These are phyloP conservation scores for Actenoides hombroni DNA, from an alignment of 2,113 vertebrate species.

Conservation along the genomic window DNA sequence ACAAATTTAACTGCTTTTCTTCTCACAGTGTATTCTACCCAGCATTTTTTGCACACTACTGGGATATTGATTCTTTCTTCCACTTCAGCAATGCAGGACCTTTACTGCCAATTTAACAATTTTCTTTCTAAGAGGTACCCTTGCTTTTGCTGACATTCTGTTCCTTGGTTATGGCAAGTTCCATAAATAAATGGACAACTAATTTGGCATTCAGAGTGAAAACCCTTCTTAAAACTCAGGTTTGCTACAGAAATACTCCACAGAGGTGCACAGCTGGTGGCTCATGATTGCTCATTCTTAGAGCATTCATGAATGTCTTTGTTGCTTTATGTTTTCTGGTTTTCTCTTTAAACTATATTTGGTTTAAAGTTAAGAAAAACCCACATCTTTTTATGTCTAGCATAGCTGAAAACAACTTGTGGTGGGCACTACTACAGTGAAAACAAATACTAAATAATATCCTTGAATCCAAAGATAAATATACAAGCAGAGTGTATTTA, in stretches of 20 bases:
- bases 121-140: background rate
- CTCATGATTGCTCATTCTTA: background rate
- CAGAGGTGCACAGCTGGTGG: background rate
- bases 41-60: background rate
- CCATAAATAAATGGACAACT: background rate
- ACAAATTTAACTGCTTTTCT: background rate
- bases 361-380: background rate
- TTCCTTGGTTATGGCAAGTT: background rate
- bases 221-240: background rate
- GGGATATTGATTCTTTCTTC: background rate
- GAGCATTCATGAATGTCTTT: background rate
- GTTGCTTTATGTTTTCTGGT: background rate
- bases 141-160: background rate
- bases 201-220: background rate
- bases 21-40: background rate
- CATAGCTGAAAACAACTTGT: background rate
- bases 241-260: background rate
- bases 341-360: background rate
- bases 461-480: background rate
- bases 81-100: background rate
- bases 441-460: background rate
- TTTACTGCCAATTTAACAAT: background rate
- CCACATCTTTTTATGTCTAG: rapidly evolving
- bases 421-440: background rate
- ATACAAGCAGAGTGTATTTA: background rate